Base-by-base conservation (phyloP, 2,888 invertebrate genomes). In the Agriopis aurantiaria region DNA sequence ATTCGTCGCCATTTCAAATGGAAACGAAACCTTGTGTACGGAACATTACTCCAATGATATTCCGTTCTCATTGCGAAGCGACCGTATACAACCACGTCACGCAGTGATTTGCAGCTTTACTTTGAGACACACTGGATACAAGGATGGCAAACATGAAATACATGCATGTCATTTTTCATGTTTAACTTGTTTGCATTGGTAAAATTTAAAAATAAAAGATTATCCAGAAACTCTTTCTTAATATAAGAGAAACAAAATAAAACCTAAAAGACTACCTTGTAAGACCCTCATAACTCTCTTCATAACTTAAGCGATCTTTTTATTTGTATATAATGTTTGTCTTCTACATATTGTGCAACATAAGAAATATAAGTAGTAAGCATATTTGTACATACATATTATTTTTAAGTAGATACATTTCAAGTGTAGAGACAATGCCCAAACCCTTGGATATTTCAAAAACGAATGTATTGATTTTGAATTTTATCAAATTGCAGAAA, bases 11-110 rank as follows among this genome's bases (percentile, higher is more conserved):
- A 69, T 66, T 48, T 12, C 62, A 60, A 69, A 57, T 58, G 46
- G 65, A 52, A 67, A 66, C 68, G 67, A 65, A 73, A 70, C 80
- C 78, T 80, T 78, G 79, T 76, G 73, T 74, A 72, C 75, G 65
- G 68, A 73, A 75, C 76, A 63, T 60, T 78, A 70, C 75, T 76
- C 77, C 78, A 80, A 84, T 81, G 79, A 84, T 83, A 85, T 83
- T 84, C 83, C 83, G 84, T 88, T 87, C 87, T 82, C 86, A 85
- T 82, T 86, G 84, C 82, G 79, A 82, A 73, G 69, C 66, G 78
- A 64, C 83, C 85, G 84, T 89, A 86, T 84, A 83, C 79, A 89
- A 82, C 73, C 89, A 81, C 82, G 81, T 90, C 91, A 90, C 90
- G 90, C 81, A 85, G 80, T 85, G 86, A 89, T 88, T 67, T 88